phyloP scores from a whole-genome alignment of 2,113 vertebrate genomes.

The Pterophyllum scalare region DNA sequence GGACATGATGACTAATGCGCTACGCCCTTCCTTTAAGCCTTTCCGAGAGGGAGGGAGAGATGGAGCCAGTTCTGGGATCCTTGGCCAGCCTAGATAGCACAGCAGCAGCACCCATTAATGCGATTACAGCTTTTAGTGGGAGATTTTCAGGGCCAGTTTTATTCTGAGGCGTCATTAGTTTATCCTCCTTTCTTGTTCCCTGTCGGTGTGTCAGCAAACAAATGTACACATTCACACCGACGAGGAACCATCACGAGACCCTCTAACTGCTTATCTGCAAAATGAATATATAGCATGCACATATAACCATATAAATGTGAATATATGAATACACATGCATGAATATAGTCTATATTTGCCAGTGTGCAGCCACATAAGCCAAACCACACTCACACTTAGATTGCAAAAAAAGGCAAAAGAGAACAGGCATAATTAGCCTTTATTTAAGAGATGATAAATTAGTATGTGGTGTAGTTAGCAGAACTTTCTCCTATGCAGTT shows the following conservation, averaged over 20 bases:
- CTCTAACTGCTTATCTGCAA: not conserved
- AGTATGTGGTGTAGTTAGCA: slow-evolving; percentile 48
- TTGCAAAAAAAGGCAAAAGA: not conserved
- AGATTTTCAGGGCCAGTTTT: slow-evolving; percentile 70
- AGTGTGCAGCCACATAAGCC: not conserved
- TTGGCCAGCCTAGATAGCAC: slow-evolving; percentile 58
- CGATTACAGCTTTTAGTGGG: slow-evolving; percentile 75
- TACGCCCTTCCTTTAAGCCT: slow-evolving; percentile 30
- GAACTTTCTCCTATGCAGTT: slow-evolving; percentile 38
- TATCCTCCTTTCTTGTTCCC: slow-evolving; percentile 56
- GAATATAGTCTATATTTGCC: not conserved
- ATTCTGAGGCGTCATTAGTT: slow-evolving; percentile 63
- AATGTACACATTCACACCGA: slow-evolving; percentile 16
- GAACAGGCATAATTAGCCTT: slow-evolving; percentile 32
- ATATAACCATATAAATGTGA: not conserved
- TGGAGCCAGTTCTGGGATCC: slow-evolving; percentile 53
- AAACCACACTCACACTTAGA: not conserved
- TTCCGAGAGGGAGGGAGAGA: slow-evolving; percentile 17
- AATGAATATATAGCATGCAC: not conserved
- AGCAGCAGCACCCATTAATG: slow-evolving; percentile 67
- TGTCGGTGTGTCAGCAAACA: slow-evolving; percentile 49
- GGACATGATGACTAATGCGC: slow-evolving; percentile 46
- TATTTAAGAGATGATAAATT: slow-evolving; percentile 42
- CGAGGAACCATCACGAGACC: not conserved
- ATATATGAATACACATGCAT: slow-evolving; percentile 15